phyloP scores from a whole-genome alignment of 2,888 invertebrate species.

The Theretra japonica region DNA sequence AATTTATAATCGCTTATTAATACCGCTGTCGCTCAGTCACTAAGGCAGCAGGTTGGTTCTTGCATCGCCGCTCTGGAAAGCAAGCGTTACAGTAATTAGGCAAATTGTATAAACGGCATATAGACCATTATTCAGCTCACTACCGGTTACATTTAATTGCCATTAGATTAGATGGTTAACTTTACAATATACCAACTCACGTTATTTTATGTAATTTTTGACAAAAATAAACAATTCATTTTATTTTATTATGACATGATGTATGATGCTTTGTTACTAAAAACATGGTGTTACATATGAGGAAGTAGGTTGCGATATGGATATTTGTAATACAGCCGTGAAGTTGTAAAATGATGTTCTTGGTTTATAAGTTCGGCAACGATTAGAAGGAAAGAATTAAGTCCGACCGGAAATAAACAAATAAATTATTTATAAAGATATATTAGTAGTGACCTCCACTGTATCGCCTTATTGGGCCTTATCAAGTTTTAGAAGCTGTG shows the following conservation, averaged over 20 bases:
- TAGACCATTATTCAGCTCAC: slow-evolving; percentile 63
- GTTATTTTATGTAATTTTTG: slow-evolving; percentile 49
- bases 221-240: slow-evolving; percentile 50
- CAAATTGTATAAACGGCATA: slow-evolving; percentile 72
- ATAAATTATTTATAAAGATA: no score
- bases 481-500: no score
- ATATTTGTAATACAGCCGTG: no score
- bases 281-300: slow-evolving; percentile 30
- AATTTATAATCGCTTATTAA: not conserved
- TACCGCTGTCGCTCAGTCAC: slow-evolving; percentile 15
- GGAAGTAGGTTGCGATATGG: slow-evolving; percentile 27
- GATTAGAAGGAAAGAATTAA: no score
- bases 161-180: slow-evolving; percentile 58
- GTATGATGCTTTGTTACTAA: slow-evolving; percentile 40
- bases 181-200: slow-evolving; percentile 48
- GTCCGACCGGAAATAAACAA: no score
- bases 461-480: no score
- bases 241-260: slow-evolving; percentile 40
- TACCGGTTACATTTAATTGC: slow-evolving; percentile 68
- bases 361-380: no score
- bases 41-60: slow-evolving; percentile 44
- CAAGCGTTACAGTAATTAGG: slow-evolving; percentile 70
- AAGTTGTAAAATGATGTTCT: no score
- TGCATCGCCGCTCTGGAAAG: slow-evolving; percentile 64
- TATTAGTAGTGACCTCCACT: no score